These are phyloP conservation scores for Hippocampus kuda DNA, from an alignment of 2,797 vertebrate genomes.

Conservation along the genomic window DNA sequence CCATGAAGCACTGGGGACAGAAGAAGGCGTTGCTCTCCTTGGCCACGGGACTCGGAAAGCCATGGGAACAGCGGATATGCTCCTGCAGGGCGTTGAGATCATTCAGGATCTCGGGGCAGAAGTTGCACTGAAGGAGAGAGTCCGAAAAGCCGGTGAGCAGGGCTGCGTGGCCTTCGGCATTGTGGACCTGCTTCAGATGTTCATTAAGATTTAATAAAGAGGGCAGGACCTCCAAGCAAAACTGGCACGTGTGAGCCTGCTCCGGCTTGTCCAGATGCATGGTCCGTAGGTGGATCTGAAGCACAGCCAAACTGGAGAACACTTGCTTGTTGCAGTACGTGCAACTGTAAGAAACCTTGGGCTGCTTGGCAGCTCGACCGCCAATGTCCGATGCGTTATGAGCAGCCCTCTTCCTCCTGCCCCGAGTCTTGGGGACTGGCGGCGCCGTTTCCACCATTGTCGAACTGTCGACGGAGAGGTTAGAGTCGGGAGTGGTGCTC, in stretches of 20 bases:
- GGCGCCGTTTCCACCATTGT: conserved; percentile 88
- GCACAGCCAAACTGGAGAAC: conserved; percentile 91
- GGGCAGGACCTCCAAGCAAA: conserved; percentile 92
- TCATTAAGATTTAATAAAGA: conserved; percentile 95
- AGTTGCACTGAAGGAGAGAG: conserved; percentile 95
- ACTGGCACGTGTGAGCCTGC: conserved; percentile 96
- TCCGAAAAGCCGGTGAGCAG: conserved; percentile 82
- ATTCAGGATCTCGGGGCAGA: conserved; percentile 88
- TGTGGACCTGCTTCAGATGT: conserved; percentile 94
- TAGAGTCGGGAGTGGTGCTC: conserved; percentile 97
- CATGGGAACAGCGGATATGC: conserved; percentile 93
- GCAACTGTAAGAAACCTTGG: conserved; percentile 93
- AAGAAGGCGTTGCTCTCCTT: conserved; percentile 99
- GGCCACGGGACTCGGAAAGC: conserved; percentile 86
- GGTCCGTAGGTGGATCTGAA: conserved; percentile 96
- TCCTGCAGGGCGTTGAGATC: conserved; percentile 97
- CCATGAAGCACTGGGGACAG: conserved; percentile 99
- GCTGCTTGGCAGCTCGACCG: conserved; percentile 81
- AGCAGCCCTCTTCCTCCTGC: conserved; percentile 82
- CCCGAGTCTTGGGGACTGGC: conserved; percentile 82
- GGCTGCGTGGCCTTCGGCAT: conserved; percentile 79
- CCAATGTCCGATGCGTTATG: conserved; percentile 80
- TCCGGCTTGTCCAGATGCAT: conserved; percentile 97
- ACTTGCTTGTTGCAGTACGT: conserved; percentile 96
- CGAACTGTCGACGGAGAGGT: conserved; percentile 94